Percentiles rank a stretch among this genome's conserved stretches.
These are phyloP conservation scores for Sebastes nivosus DNA, from an alignment of 2,797 vertebrate genomes.

Conservation along the genomic window DNA sequence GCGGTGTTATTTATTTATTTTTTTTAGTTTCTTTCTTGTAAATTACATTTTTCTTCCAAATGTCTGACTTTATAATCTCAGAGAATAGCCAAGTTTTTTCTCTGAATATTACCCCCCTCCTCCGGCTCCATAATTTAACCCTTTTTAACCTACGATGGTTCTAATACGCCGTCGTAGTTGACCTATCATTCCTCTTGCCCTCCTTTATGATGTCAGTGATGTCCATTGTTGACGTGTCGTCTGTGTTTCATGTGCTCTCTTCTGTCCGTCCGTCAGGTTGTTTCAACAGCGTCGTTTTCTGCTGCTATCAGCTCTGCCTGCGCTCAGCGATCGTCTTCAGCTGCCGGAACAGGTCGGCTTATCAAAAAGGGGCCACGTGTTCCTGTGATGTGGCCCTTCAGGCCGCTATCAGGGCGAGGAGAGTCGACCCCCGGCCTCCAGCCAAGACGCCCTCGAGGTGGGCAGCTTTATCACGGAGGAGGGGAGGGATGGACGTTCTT, in stretches of 20 bases:
- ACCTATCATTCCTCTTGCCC: neutral
- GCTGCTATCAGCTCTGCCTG: constrained; percentile 43
- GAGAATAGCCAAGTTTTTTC: too few species aligned
- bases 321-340: constrained; percentile 37
- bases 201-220: neutral
- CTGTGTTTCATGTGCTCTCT: neutral
- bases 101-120: too few species aligned
- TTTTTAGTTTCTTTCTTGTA: too few species aligned
- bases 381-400: constrained; percentile 70
- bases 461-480: constrained; percentile 27
- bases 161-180: too few species aligned
- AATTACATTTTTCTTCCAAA: too few species aligned
- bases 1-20: too few species aligned
- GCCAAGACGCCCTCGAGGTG: constrained; percentile 26
- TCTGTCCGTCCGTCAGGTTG: constrained; percentile 1
- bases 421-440: neutral
- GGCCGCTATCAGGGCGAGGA: constrained; percentile 27
- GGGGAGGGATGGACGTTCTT: neutral
- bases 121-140: too few species aligned
- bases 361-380: constrained; percentile 62
- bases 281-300: constrained; percentile 17
- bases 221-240: neutral
- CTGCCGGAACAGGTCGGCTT: constrained; percentile 56
- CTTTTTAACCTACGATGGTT: neutral
- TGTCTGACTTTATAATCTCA: too few species aligned